Evolutionary conservation across 2,888 invertebrate species (phyloP).

Genomic region (Trachelus iudaicus): DNA sequence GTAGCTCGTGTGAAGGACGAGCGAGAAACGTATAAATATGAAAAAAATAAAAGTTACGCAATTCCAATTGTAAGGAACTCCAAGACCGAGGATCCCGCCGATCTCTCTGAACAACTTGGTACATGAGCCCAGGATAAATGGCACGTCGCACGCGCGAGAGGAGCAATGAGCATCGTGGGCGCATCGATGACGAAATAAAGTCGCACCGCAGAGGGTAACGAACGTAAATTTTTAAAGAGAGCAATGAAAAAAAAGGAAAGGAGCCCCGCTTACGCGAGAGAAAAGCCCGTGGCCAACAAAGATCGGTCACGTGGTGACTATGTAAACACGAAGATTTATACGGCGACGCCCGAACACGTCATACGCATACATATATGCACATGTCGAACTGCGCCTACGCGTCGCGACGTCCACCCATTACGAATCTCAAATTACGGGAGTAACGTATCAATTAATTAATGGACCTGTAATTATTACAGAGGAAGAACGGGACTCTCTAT

Average conservation of each 20-base stretch:
- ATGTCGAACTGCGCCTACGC: background rate
- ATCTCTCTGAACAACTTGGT: background rate
- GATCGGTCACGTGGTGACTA: background rate
- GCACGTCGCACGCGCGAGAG: constrained; percentile 35
- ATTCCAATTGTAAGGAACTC: background rate
- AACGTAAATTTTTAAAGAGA: background rate
- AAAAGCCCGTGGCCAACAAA: background rate
- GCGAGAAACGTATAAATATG: background rate
- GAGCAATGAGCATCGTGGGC: background rate
- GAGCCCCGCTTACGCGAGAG: background rate
- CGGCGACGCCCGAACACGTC: background rate
- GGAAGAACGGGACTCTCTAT: background rate
- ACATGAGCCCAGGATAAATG: background rate
- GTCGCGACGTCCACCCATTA: background rate
- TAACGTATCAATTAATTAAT: background rate
- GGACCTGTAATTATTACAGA: background rate
- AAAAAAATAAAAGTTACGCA: too few relatives aligned
- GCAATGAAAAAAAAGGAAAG: background rate
- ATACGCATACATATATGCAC: background rate
- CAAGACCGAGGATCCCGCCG: background rate
- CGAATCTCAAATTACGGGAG: background rate
- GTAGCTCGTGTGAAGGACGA: background rate
- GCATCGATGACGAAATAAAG: background rate
- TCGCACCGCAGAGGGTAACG: background rate
- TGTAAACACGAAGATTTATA: background rate